Evolutionary conservation across 2,113 vertebrate species (phyloP).

Genomic region (Mustela lutreola): DNA sequence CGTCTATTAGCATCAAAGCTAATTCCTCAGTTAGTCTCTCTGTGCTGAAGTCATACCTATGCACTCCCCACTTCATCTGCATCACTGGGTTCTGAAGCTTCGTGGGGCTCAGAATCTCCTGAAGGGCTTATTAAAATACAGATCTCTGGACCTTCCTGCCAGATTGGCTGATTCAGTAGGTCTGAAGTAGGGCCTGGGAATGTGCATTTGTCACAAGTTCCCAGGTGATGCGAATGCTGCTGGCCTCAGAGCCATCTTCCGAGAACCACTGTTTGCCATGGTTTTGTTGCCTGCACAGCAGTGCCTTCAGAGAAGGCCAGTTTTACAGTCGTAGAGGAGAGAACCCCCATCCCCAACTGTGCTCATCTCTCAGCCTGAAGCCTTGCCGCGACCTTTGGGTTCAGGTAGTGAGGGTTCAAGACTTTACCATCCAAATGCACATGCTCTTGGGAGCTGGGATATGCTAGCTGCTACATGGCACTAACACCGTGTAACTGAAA

Average conservation of each 20-base stretch:
- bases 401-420: neutral
- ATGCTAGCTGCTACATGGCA: neutral
- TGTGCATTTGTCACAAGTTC: neutral
- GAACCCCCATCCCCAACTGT: neutral
- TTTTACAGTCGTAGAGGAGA: neutral
- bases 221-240: too few species aligned
- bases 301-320: neutral
- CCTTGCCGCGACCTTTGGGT: neutral
- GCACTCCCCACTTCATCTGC: neutral
- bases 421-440: neutral
- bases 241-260: neutral
- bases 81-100: neutral
- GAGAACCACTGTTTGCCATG: neutral
- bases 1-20: neutral
- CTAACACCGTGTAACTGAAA: neutral
- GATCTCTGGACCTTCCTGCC: too few species aligned
- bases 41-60: neutral
- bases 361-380: neutral
- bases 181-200: neutral
- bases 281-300: neutral
- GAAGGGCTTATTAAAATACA: neutral
- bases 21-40: constrained; percentile 17
- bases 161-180: neutral
- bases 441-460: neutral
- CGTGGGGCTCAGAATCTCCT: neutral